These are phyloP conservation scores for Colletes gigas DNA, from an alignment of 1,140 invertebrate genomes.

Conservation along the genomic window DNA sequence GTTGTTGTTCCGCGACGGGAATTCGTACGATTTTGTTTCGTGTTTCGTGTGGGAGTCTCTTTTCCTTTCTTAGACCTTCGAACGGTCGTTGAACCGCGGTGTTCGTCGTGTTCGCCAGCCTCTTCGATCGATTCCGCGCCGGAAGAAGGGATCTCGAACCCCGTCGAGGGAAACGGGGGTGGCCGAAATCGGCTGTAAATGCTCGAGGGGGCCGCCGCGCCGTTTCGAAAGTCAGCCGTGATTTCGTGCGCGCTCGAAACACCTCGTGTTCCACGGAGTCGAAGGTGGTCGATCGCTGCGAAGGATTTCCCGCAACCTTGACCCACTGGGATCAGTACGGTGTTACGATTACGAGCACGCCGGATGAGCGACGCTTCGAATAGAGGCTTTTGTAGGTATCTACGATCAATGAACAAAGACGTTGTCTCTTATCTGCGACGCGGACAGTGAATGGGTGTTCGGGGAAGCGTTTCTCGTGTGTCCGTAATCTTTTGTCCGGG, in stretches of 20 bases:
- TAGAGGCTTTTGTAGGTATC: background rate
- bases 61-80: no score
- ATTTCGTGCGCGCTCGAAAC: conserved; percentile 8
- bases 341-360: background rate
- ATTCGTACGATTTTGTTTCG: no score
- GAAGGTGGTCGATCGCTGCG: conserved; percentile 42
- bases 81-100: background rate
- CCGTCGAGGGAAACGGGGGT: no score
- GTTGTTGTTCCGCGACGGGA: no score
- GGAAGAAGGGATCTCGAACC: background rate
- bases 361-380: background rate
- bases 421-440: background rate
- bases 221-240: conserved; percentile 15
- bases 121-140: no score
- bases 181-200: no score
- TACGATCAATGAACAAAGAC: background rate
- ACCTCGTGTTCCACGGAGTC: conserved; percentile 1
- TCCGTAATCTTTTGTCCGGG: background rate
- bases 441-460: background rate
- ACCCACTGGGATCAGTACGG: conserved; percentile 39
- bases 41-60: no score
- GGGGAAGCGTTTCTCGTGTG: background rate
- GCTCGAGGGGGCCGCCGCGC: background rate
- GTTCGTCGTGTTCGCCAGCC: no score
- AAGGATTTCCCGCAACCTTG: conserved; percentile 42